Evolutionary conservation across 2,113 vertebrate species (phyloP), one percentile per base, ranked within the genome.

Genomic region (Eptesicus fuscus): DNA sequence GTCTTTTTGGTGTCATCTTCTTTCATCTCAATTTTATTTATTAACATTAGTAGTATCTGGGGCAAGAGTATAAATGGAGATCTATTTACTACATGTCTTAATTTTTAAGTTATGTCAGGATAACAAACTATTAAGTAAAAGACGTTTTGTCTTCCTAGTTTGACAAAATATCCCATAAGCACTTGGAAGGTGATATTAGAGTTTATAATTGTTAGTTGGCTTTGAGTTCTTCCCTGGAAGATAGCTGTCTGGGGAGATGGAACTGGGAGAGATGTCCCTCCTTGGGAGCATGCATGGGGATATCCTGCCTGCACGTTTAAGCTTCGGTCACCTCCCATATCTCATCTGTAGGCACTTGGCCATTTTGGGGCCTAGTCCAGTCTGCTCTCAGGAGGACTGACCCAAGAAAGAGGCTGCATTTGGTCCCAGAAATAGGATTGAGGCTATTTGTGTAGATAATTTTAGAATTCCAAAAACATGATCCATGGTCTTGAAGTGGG

Each of bases 81-180:
- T 47, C 67, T 84, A 65, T n/a, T 56, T 71, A 82, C 51, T 44
- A 53, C 11, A 11, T 18, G 63, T n/a, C 35, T 88, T 88, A 65
- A 42, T 67, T 77, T 87, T 87, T 28, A 90, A 56, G 40, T 78
- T 77, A 91, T n/a, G 65, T 63, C 14, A 88, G 51, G 6, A 83
- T 61, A 73, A 61, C 44, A 42, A 84, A 73, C 11, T 42, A 47
- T 32, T 89, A 51, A 83, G 65, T 76, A 42, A 94, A 84, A 44
- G 22, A 37, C 32, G 5, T 14, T 49, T 37, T 78, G 3, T 71
- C 11, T 30, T 74, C 44, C 53, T 18, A 49, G 51, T 73, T 61
- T 44, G 28, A 83, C 22, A 61, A 56, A 63, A 73, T 67, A 40
- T 14, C 20, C 2, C 61, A 4, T 25, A 40, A 79, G 49, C 30